Percentiles rank a stretch among this genome's conserved stretches.
Evolutionary conservation across 2,888 invertebrate species (phyloP).

Genomic region (Heliothis peltigera): DNA sequence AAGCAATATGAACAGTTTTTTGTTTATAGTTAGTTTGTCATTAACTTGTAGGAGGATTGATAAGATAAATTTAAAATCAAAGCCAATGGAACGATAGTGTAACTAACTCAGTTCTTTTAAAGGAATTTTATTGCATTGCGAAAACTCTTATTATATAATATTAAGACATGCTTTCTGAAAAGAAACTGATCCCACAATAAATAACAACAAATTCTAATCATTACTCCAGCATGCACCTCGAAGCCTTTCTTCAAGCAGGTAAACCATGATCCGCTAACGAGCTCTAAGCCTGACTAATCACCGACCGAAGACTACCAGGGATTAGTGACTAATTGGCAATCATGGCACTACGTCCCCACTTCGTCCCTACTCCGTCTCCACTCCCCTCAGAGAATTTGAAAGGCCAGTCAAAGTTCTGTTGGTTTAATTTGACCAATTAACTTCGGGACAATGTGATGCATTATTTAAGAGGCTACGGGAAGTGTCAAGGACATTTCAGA

Average conservation of each 20-base stretch:
- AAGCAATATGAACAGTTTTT: too few relatives aligned
- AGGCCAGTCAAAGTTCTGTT: constrained; percentile 40
- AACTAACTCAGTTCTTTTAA: too few relatives aligned
- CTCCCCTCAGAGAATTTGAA: constrained; percentile 41
- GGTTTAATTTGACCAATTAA: constrained; percentile 50
- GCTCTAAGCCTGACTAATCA: constrained; percentile 44
- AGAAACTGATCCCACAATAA: too few relatives aligned
- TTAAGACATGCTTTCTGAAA: too few relatives aligned
- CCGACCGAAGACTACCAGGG: constrained; percentile 34
- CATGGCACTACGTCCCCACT: constrained; percentile 28
- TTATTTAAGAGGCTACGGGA: constrained; percentile 36
- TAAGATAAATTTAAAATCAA: too few relatives aligned
- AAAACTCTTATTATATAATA: too few relatives aligned
- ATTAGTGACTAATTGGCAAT: constrained; percentile 61
- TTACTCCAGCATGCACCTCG: not conserved
- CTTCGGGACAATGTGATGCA: constrained; percentile 49
- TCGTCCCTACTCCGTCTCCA: too few relatives aligned
- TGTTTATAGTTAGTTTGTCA: too few relatives aligned
- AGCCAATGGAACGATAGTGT: too few relatives aligned
- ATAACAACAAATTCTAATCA: not conserved
- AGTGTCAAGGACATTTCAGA: not conserved
- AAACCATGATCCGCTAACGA: constrained; percentile 34
- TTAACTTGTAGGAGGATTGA: too few relatives aligned
- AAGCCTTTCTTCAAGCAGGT: constrained; percentile 27
- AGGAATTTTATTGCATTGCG: too few relatives aligned